Evolutionary conservation across 2,797 vertebrate species (phyloP), one percentile per base, ranked within the genome.

Genomic region (Eremophila alpestris): DNA sequence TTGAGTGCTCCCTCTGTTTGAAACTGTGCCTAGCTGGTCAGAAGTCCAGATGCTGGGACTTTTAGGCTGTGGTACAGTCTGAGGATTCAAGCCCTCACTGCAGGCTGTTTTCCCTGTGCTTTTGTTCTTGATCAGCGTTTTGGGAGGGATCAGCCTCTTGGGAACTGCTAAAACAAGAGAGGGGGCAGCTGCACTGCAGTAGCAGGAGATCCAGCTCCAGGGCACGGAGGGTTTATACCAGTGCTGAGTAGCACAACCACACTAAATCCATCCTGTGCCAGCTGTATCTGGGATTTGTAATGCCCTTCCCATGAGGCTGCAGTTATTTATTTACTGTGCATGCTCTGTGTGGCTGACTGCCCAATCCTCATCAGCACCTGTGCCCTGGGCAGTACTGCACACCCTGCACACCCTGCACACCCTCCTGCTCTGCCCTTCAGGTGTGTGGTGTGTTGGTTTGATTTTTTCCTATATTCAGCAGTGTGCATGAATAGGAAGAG

Each of bases 201-300:
- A 59, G 32, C 46, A 49, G 54, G 21, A 11, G 10, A 20, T 48
- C 13, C 1, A 5, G 34, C 68, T 1, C 0, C 0, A 0, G 36
- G 49, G 26, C n/a, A 46, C 10, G 54, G 4, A 22, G 45, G 6
- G 10, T 55, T 85, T 77, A 34, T 48, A 17, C 11, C 62, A 49
- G 6, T 9, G 45, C 69, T 80, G 60, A 90, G 64, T 43, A 82
- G 65, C 46, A 23, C 60, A 78, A 10, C 64, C 48, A 36, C 0
- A 0, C 56, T 81, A 81, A 94, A 92, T 55, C 84, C 1, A 0
- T 60, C 32, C 73, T 65, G 27, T 89, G 76, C 88, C 59, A 82
- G 83, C 86, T 87, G 32, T 63, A 7, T 48, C 65, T 64, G 83
- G 87, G 83, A 43, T 93, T 81, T 67, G 60, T n/a, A 51, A n/a